These are phyloP conservation scores for Brenthis hecate DNA, from an alignment of 2,888 invertebrate genomes.

Conservation along the genomic window DNA sequence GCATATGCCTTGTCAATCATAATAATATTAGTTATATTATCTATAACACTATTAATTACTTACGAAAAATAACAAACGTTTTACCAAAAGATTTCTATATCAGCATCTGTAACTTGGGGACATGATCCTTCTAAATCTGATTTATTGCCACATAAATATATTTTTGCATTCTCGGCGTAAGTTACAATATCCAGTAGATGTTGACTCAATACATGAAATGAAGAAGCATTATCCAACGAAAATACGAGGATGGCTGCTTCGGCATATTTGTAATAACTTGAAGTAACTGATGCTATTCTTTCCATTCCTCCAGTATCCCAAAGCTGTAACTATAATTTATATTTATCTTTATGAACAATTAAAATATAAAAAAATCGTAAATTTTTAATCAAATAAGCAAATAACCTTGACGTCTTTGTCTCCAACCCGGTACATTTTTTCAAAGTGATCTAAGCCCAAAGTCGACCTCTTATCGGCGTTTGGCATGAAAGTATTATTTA, in stretches of 20 bases:
- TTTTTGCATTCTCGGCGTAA: slow-evolving; percentile 96
- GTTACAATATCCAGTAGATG: slow-evolving; percentile 96
- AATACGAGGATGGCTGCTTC: slow-evolving; percentile 97
- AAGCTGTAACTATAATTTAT: slow-evolving; percentile 88
- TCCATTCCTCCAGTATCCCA: slow-evolving; percentile 99
- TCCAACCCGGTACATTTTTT: slow-evolving; percentile 88
- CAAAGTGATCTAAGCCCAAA: slow-evolving; percentile 94
- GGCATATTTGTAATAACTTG: slow-evolving; percentile 97
- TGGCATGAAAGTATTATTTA: slow-evolving; percentile 93
- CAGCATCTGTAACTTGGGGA: slow-evolving; percentile 91
- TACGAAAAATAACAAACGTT: slow-evolving; percentile 33
- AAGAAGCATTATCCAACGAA: slow-evolving; percentile 93
- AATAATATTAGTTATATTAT: no score
- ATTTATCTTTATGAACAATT: slow-evolving; percentile 22
- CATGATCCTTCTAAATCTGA: slow-evolving; percentile 88
- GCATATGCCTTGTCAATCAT: no score
- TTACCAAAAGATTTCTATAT: slow-evolving; percentile 94
- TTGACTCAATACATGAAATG: slow-evolving; percentile 95
- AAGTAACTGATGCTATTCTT: slow-evolving; percentile 96
- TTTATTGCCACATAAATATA: slow-evolving; percentile 97
- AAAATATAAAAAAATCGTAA: slow-evolving; percentile 12
- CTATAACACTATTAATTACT: no score
- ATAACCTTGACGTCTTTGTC: slow-evolving; percentile 90
- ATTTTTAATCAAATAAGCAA: slow-evolving; percentile 35
- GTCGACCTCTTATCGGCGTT: slow-evolving; percentile 93